Percentiles rank a stretch among this genome's conserved stretches.
These are phyloP conservation scores for Betta splendens DNA, from an alignment of 2,797 vertebrate genomes.

Conservation along the genomic window DNA sequence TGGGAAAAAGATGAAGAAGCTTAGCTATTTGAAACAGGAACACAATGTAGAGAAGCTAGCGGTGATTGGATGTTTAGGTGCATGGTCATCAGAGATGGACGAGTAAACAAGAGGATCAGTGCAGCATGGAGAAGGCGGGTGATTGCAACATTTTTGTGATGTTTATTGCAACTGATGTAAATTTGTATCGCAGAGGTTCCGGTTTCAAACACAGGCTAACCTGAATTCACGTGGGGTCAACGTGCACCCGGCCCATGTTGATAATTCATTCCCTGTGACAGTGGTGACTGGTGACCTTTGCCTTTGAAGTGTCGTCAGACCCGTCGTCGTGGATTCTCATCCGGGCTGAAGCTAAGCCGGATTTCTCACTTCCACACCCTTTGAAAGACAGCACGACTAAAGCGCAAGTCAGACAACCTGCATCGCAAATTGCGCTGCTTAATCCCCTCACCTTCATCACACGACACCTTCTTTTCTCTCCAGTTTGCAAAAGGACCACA, in stretches of 20 bases:
- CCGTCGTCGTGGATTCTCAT: constrained; percentile 66
- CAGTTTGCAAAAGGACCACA: constrained; percentile 28
- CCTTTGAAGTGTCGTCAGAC: constrained; percentile 66
- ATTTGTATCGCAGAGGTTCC: constrained; percentile 9
- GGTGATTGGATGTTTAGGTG: constrained; percentile 59
- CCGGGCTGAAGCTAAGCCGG: constrained; percentile 54
- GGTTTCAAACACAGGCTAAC: constrained; percentile 12
- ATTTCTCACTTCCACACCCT: constrained; percentile 69
- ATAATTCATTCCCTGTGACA: constrained; percentile 55
- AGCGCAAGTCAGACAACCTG: constrained; percentile 48
- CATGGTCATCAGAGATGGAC: constrained; percentile 45
- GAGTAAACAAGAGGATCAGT: constrained; percentile 55
- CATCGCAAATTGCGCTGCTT: constrained; percentile 43
- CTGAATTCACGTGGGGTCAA: constrained; percentile 13
- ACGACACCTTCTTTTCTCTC: constrained; percentile 14
- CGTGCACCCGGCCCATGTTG: constrained; percentile 29
- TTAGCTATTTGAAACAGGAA: constrained; percentile 55
- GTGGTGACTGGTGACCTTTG: constrained; percentile 65
- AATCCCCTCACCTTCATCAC: constrained; percentile 47
- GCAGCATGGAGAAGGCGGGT: constrained; percentile 26
- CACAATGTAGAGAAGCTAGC: constrained; percentile 50
- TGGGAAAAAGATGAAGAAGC: constrained; percentile 59
- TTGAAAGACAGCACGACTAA: constrained; percentile 36
- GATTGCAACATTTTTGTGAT: constrained; percentile 16
- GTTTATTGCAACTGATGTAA: constrained; percentile 2